Conservation (phyloP, 2,113 vertebrate genomes). For the Chamaea fasciata region DNA sequence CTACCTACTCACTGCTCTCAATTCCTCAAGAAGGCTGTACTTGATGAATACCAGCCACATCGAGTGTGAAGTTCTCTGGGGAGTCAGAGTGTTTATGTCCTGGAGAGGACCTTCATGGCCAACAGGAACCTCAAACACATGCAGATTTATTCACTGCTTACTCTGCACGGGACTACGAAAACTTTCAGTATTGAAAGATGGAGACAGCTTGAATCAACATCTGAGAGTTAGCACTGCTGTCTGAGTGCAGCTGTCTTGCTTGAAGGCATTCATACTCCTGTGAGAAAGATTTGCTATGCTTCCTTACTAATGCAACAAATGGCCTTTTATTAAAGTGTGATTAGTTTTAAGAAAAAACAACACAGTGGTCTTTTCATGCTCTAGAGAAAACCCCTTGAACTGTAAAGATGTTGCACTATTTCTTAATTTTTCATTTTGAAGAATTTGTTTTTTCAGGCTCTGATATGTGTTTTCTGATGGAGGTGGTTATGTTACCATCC, state of each 20-base stretch:
- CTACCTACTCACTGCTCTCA: neutral
- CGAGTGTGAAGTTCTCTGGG: neutral
- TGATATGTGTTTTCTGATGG: neutral
- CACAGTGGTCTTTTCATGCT: neutral
- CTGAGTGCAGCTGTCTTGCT: neutral
- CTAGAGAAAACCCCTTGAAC: neutral
- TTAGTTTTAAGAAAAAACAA: slow-evolving; percentile 1
- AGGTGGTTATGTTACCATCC: neutral
- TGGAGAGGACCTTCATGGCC: neutral
- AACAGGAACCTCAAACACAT: neutral
- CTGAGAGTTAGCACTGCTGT: neutral
- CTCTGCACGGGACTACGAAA: neutral
- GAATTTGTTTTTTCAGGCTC: neutral
- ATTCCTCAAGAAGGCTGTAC: neutral
- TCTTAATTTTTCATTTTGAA: neutral
- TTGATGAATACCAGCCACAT: neutral
- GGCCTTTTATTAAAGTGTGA: neutral
- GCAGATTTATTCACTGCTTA: neutral
- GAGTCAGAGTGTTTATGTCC: neutral
- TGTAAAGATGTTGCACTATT: neutral
- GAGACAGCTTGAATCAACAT: neutral
- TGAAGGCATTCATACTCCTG: neutral
- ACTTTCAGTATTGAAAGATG: neutral
- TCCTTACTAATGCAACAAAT: neutral
- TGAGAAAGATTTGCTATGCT: neutral